These are phyloP conservation scores for Deroplatys truncata DNA, from an alignment of 2,888 invertebrate species.

Conservation along the genomic window DNA sequence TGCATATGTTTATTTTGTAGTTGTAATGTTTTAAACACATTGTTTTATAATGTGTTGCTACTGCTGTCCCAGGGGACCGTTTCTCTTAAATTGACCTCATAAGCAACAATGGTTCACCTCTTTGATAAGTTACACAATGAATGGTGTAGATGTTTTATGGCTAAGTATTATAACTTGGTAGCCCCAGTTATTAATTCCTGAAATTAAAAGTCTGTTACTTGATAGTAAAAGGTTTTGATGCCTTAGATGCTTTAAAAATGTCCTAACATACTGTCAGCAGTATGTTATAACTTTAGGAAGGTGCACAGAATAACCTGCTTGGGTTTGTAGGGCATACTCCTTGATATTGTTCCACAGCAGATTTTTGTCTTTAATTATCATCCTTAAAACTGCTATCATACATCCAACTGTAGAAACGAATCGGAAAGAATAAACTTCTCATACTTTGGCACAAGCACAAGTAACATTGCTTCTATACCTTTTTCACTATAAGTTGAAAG, in stretches of 20 bases:
- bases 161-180: neutral
- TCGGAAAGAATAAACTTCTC: no score
- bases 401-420: no score
- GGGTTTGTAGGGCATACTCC: neutral
- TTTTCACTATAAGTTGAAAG: no score
- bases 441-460: no score
- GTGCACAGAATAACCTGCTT: no score
- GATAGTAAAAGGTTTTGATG: neutral
- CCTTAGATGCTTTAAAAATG: neutral
- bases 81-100: neutral
- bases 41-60: neutral
- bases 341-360: neutral
- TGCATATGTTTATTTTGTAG: neutral
- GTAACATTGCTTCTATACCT: no score
- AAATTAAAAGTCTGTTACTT: neutral
- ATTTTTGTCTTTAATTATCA: no score
- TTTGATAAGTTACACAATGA: no score
- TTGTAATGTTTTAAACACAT: neutral
- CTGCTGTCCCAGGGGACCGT: neutral
- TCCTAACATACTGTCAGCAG: no score
- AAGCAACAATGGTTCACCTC: neutral
- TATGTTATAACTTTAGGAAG: no score
- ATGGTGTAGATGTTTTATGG: no score
- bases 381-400: no score
- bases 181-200: neutral